Conservation (phyloP, 2,113 vertebrate species). For the Sorex fumeus region DNA sequence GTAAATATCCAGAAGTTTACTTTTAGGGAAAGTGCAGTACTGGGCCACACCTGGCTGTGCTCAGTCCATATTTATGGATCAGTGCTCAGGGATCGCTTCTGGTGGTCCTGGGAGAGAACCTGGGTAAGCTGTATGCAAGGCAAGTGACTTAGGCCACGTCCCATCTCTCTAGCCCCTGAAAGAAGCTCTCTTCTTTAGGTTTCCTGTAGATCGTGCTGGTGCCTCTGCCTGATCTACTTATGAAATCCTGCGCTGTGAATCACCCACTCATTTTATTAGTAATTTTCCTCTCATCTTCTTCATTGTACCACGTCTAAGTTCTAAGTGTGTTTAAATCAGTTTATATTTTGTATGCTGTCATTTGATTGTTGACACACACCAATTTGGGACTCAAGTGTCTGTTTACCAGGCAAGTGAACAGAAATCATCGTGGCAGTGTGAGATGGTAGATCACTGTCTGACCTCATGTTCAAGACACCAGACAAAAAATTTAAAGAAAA, state of each 20-base stretch:
- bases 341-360: neutral
- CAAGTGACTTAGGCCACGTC: too few species aligned
- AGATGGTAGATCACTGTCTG: neutral
- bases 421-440: neutral
- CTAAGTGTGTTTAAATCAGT: neutral
- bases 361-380: neutral
- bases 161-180: too few species aligned
- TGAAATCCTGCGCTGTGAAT: neutral
- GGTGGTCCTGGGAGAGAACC: too few species aligned
- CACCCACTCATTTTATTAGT: neutral
- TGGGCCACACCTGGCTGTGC: too few species aligned
- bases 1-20: too few species aligned
- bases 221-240: neutral
- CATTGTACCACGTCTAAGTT: neutral
- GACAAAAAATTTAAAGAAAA: conserved; percentile 33
- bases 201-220: neutral
- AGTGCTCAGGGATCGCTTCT: too few species aligned
- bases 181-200: neutral
- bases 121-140: too few species aligned
- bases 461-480: neutral
- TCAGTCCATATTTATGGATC: too few species aligned
- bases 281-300: neutral
- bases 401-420: neutral
- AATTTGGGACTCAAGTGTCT: neutral
- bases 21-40: too few species aligned